Evolutionary conservation across 2,797 vertebrate genomes (phyloP), one percentile per base, ranked within the genome.

Genomic region (Cossypha caffra): DNA sequence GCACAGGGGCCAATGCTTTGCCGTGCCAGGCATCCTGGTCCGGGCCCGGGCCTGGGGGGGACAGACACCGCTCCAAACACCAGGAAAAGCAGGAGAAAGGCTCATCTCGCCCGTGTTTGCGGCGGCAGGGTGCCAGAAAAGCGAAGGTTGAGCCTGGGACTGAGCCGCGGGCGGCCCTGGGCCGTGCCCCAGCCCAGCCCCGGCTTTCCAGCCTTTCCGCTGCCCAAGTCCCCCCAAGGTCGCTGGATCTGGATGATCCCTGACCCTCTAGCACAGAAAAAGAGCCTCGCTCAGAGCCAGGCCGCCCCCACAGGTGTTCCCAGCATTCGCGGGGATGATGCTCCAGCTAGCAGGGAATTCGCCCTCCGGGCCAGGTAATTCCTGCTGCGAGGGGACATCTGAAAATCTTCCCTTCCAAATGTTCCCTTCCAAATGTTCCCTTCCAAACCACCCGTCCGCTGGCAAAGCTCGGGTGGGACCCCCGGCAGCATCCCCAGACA

Each of bases 161-260:
- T 2, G 16, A 45, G 43, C 61, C 12, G 6, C 35, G 13, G 37
- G 21, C 37, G 14, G 42, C 26, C 9, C 43, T 5, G 57, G 28
- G 19, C 61, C 9, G 5, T 24, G 47, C 9, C 19, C 14, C 17
- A 76, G n/a, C 59, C 43, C 35, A 4, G 26, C 40, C 43, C 40
- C 11, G 10, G 23, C 15, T 52, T 5, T 11, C 45, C 21, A 10
- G 38, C 38, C 24, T 83, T 38, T 33, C 7, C 4, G 3, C 40
- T 16, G 7, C 17, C 21, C 5, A 21, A 45, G 43, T 5, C 1
- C 11, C 17, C 35, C 7, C 40, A 4, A 4, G 26, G 0, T 3
- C 8, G 1, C 21, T 28, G 69, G 31, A n/a, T n/a, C 37, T 8
- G 35, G 28, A 5, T 5, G 24, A 61, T 37, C 14, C 54, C 8